Evolutionary conservation across 2,888 invertebrate species (phyloP).

Genomic region (Volucella zonaria): DNA sequence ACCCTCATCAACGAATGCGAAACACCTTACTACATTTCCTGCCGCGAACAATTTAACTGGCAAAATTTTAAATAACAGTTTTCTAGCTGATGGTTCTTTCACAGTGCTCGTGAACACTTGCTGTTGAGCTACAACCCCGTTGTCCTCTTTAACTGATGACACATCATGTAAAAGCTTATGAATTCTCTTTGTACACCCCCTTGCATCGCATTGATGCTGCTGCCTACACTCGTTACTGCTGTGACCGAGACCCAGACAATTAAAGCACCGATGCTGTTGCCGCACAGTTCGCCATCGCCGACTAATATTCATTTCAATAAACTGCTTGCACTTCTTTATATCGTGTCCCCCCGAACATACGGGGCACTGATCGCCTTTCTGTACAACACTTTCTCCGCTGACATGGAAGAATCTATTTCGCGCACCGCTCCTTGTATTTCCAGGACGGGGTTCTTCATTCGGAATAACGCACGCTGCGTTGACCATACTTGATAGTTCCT

Average conservation of each 20-base stretch:
- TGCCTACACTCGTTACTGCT: no score
- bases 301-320: neutral
- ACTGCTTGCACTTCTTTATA: neutral
- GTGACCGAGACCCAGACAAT: no score
- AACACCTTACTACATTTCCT: no score
- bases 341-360: conserved; percentile 2
- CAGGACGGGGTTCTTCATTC: neutral
- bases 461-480: conserved; percentile 4
- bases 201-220: no score
- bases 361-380: neutral
- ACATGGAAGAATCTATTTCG: neutral
- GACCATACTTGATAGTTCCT: conserved; percentile 22
- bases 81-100: conserved; percentile 32
- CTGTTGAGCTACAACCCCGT: no score
- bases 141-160: neutral
- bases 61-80: neutral
- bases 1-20: conserved; percentile 34
- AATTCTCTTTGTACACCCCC: neutral
- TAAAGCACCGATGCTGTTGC: no score
- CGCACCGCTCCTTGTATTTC: neutral
- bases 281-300: no score
- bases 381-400: neutral
- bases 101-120: neutral
- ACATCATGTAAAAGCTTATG: neutral
- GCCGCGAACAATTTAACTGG: neutral